Conservation (phyloP, 2,797 vertebrate species). For the Chanos chanos region DNA sequence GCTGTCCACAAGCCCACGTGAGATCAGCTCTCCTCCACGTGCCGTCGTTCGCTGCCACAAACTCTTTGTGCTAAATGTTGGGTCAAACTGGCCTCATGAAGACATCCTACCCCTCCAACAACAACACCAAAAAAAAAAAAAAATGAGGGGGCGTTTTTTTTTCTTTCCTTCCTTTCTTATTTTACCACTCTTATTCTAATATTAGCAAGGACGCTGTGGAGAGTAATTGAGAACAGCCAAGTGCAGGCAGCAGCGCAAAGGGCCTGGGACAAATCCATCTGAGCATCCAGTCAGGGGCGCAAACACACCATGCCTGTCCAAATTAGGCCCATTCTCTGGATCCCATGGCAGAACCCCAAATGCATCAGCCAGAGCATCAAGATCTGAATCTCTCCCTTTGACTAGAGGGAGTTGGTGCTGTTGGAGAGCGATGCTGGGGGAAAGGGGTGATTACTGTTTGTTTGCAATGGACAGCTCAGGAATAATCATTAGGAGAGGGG, state of each 20-base stretch:
- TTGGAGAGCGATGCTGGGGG: no score
- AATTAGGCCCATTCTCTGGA: background rate
- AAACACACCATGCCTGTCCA: background rate
- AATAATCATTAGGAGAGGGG: no score
- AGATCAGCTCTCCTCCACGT: slow-evolving; percentile 29
- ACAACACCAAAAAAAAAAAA: background rate
- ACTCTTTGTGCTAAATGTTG: background rate
- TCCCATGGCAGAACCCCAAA: no score
- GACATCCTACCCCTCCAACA: no score
- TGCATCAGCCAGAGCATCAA: no score
- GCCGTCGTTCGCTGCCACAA: slow-evolving; percentile 5
- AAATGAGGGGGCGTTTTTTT: slow-evolving; percentile 4
- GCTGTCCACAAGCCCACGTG: slow-evolving; percentile 15
- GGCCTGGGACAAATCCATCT: background rate
- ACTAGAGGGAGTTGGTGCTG: no score
- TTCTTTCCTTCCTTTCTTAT: slow-evolving; percentile 8
- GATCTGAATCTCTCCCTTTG: no score
- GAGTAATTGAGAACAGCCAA: slow-evolving; percentile 30
- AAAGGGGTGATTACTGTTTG: no score
- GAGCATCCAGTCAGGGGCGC: background rate
- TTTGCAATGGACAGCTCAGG: no score
- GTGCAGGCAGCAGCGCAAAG: background rate
- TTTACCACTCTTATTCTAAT: slow-evolving; percentile 27
- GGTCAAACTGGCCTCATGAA: slow-evolving; percentile 6
- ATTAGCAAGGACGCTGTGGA: slow-evolving; percentile 14